Evolutionary conservation across 1,140 invertebrate species (phyloP).

Genomic region (Bombus consobrinus): DNA sequence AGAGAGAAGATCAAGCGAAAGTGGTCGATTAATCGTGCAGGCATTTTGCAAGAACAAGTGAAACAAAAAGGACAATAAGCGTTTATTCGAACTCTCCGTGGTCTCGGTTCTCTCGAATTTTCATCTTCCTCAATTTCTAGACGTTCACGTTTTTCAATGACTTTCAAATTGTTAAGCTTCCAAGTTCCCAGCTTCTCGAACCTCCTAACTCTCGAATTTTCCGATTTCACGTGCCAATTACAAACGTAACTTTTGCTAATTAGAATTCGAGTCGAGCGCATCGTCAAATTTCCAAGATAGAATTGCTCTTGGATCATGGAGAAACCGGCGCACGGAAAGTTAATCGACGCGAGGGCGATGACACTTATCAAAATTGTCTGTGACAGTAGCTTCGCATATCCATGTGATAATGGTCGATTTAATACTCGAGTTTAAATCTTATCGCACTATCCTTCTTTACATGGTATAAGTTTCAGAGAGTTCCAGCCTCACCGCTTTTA

Average conservation of each 20-base stretch:
- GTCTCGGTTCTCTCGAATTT: not conserved
- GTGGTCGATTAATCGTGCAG: not conserved
- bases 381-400: not conserved
- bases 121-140: too few species aligned
- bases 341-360: not conserved
- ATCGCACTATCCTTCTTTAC: constrained; percentile 30
- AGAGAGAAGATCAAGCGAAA: constrained; percentile 28
- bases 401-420: not conserved
- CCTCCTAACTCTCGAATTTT: not conserved
- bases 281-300: too few species aligned
- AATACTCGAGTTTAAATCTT: constrained; percentile 6
- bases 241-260: too few species aligned
- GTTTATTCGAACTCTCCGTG: not conserved
- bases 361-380: not conserved
- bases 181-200: too few species aligned
- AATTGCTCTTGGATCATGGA: too few species aligned
- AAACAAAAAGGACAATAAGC: constrained; percentile 5
- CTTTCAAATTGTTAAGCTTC: not conserved
- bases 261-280: too few species aligned
- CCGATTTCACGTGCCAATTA: not conserved
- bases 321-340: not conserved
- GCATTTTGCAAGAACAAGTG: not conserved
- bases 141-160: not conserved
- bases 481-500: constrained; percentile 46
- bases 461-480: constrained; percentile 35